Base-by-base conservation (phyloP, 2,113 vertebrate species). In the Catharus minimus region DNA sequence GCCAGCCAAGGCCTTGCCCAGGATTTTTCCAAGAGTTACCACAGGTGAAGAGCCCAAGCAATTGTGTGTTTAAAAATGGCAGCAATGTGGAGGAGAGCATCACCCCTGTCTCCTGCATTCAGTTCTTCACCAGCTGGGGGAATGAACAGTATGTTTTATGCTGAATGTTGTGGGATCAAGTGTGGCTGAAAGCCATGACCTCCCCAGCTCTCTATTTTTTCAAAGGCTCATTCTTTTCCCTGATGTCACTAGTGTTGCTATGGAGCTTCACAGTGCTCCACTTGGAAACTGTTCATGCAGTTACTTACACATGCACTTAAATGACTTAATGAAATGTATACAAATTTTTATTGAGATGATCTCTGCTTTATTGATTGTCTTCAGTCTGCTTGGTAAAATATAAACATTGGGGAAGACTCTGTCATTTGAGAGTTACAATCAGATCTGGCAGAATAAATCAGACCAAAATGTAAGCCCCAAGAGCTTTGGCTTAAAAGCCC, bases 281-380 rank as follows among this genome's bases (percentile, higher is more conserved):
- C 49, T 93, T 92, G 86, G 69, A 92, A 60, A 17, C 38, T 77
- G 71, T 71, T 88, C 65, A 56, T 55, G 33, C 50, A 83, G 68
- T 78, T 90, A 86, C 82, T 88, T 82, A 72, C 32, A 71, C 47
- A 39, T 8, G 7, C 2, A 5, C 77, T 83, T 71, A 77, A 92
- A 78, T 71, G 80, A 74, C 84, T 90, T 93, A 71, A 81, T 80
- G 73, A 92, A 92, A 94, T 13, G 17, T 88, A 86, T 38, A 83
- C 86, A 92, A 92, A 77, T 15, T 56, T 62, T 32, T 78, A 78
- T 28, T 78, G 56, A 78, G 76, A 69, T 68, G n/a, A 69, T 43
- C 15, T 77, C 56, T 67, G 73, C 62, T 91, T 93, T 90, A 77
- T 73, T 89, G 88, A 73, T 65, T 93, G 65, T 58, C 73, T 64